Evolutionary conservation across 30 jellyfish, hydroid and myxozoan genomes (phyloP), one percentile per base, ranked within the genome.

Genomic region (Chrysaora quinquecirrha): DNA sequence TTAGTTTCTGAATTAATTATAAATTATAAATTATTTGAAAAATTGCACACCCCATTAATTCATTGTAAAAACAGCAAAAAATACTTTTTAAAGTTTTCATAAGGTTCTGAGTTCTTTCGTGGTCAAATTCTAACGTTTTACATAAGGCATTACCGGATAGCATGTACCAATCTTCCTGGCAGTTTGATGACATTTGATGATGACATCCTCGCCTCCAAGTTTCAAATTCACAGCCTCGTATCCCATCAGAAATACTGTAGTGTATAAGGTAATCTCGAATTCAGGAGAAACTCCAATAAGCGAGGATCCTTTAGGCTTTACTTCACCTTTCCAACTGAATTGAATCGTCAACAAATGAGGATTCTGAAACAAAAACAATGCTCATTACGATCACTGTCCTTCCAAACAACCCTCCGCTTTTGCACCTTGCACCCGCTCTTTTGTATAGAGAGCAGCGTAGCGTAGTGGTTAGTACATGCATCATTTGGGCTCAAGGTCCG

Each of bases 261-360:
- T 85, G 75, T 91, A 91, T 43, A 91, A 61, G n/a, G 98, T 85
- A 43, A 91, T 35, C 47, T 91, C 98, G 49, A 85, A 91, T 64
- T 91, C 98, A 30, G 98, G 98, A 24, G 98, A 91, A n/a, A 89
- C 85, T 21, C 98, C 98, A 73, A 85, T 67, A 27, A 91, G 88
- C 27, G 83, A 60, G 10, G 98, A 91, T 9, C 98, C 98, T 30
- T 77, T 85, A 0, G 91, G 93, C 63, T 91, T 91, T 19, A 79
- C 83, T 75, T 76, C 87, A 30, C 72, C 90, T 30, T 68, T 75
- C 98, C 98, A 91, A 43, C 75, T 34, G 34, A 85, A 91, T 61
- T 88, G 87, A 34, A 86, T 64, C 29, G 94, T 91, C 67, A 86
- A 2, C 69, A 91, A 49, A 65, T 85, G 88, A 3, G 96, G 94